Conservation (phyloP, 2,113 vertebrate species). For the Rutilus rutilus region DNA sequence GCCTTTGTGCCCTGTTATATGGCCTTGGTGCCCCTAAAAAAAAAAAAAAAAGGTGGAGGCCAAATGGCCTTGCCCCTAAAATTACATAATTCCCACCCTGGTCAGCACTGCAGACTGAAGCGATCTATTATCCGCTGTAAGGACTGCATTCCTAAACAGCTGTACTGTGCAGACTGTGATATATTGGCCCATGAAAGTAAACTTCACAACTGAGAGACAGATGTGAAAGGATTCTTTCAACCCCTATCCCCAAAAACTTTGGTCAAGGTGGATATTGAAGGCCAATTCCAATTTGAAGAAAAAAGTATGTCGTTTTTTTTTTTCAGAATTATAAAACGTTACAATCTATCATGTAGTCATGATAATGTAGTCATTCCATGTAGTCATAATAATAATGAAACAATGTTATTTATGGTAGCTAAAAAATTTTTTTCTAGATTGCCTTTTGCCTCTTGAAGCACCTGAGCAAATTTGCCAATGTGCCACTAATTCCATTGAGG, state of each 20-base stretch:
- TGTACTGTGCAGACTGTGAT: neutral
- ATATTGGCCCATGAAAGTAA: no score
- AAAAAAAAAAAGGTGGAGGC: accelerated
- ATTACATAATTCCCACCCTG: no score
- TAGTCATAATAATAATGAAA: neutral
- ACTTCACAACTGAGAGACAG: no score
- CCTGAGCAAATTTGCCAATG: neutral
- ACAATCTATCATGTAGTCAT: neutral
- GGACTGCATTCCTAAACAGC: neutral
- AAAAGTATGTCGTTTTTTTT: neutral
- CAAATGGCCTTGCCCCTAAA: no score
- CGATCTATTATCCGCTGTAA: neutral
- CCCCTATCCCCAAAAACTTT: neutral
- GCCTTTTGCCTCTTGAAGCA: neutral
- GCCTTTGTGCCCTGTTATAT: no score
- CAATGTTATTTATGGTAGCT: neutral
- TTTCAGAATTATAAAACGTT: neutral
- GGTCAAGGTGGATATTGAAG: neutral
- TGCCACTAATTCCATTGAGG: neutral
- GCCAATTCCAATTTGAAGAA: neutral
- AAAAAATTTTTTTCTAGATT: neutral
- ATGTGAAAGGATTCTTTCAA: neutral
- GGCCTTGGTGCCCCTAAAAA: no score
- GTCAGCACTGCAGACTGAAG: neutral
- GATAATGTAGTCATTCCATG: neutral